These are phyloP conservation scores for Caenorhabditis macrosperma DNA, from an alignment of 2,888 invertebrate species.

Conservation along the genomic window DNA sequence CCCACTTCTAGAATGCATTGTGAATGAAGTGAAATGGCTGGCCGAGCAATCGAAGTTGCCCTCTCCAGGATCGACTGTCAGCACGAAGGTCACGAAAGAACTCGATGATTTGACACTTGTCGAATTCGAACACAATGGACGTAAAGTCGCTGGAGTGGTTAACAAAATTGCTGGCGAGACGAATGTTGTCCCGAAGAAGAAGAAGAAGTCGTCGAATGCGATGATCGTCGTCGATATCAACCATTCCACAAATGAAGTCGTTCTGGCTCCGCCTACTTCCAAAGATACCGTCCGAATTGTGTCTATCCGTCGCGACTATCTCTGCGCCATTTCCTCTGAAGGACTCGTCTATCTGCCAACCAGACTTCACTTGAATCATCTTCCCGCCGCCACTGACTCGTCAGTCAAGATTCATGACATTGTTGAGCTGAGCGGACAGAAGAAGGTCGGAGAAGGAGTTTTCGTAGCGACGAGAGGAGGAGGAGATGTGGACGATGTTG, in stretches of 20 bases:
- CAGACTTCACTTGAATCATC: conserved; percentile 56
- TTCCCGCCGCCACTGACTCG: conserved; percentile 38
- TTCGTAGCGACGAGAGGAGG: conserved; percentile 36
- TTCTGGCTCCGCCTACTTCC: conserved; percentile 24
- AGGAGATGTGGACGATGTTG: conserved; percentile 47
- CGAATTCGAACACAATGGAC: conserved; percentile 45
- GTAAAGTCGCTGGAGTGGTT: conserved; percentile 49
- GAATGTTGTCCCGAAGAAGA: conserved; percentile 19
- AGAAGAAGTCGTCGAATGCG: conserved; percentile 10
- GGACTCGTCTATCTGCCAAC: conserved; percentile 55
- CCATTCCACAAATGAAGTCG: conserved; percentile 52
- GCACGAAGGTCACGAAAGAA: conserved; percentile 43
- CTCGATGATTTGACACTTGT: conserved; percentile 53
- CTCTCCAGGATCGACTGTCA: conserved; percentile 37
- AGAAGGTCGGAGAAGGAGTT: conserved; percentile 29
- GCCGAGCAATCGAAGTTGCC: conserved; percentile 44
- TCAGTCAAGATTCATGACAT: conserved; percentile 24
- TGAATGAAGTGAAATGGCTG: conserved; percentile 52
- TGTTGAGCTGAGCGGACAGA: conserved; percentile 22
- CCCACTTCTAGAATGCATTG: conserved; percentile 47
- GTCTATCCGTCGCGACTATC: conserved; percentile 46
- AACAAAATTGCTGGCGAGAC: conserved; percentile 19
- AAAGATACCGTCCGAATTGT: conserved; percentile 19
- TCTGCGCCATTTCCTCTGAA: conserved; percentile 36
- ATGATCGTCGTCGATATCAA: conserved; percentile 51